Evolutionary conservation across 1,140 invertebrate genomes (phyloP).

Genomic region (Trypoxylus dichotomus): DNA sequence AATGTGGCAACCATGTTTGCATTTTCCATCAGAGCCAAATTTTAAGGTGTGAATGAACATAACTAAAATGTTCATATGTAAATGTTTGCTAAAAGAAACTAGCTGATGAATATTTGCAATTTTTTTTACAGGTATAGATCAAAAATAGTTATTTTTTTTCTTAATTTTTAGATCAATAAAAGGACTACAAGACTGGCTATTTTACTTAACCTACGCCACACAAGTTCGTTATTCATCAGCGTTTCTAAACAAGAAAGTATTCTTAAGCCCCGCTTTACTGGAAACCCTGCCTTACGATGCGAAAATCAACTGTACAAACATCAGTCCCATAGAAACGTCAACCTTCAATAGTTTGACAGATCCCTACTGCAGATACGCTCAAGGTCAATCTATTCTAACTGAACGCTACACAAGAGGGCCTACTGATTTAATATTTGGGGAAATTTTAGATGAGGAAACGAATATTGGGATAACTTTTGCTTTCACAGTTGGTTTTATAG

Average conservation of each 20-base stretch:
- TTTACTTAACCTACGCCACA: slow-evolving; percentile 76
- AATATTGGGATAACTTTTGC: slow-evolving; percentile 84
- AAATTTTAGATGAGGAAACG: slow-evolving; percentile 69
- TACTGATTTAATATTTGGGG: slow-evolving; percentile 61
- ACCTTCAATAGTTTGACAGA: slow-evolving; percentile 48
- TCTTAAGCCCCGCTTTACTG: slow-evolving; percentile 59
- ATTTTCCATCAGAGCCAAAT: too few relatives aligned
- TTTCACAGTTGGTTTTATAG: slow-evolving; percentile 76
- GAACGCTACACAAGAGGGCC: slow-evolving; percentile 71
- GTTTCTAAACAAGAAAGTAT: slow-evolving; percentile 70
- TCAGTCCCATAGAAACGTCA: slow-evolving; percentile 57
- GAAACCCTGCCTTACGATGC: slow-evolving; percentile 56
- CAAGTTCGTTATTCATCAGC: slow-evolving; percentile 77
- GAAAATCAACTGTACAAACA: slow-evolving; percentile 59
- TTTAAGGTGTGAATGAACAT: too few relatives aligned
- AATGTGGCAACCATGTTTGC: too few relatives aligned
- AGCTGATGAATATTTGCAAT: too few relatives aligned
- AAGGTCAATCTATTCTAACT: slow-evolving; percentile 71
- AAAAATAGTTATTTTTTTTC: neutral
- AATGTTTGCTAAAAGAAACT: too few relatives aligned
- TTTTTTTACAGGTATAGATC: too few relatives aligned
- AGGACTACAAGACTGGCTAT: slow-evolving; percentile 76
- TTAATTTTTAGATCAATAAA: slow-evolving; percentile 61
- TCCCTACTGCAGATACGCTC: slow-evolving; percentile 62
- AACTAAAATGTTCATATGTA: too few relatives aligned